Conservation (phyloP, 2,797 vertebrate genomes). For the Propithecus perrieri region DNA sequence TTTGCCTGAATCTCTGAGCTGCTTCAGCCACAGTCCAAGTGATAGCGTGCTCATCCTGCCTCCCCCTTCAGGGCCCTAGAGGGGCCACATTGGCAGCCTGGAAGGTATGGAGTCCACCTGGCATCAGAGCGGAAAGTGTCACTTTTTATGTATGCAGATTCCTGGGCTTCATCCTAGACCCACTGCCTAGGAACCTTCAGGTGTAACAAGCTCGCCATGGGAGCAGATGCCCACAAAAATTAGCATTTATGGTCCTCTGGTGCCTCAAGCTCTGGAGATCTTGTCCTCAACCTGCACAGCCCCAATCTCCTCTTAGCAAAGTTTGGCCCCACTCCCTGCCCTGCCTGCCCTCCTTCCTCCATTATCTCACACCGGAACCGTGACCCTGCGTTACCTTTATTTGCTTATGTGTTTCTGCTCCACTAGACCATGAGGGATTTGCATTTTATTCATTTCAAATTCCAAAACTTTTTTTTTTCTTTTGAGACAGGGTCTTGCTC, state of each 20-base stretch:
- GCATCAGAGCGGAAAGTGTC: background rate
- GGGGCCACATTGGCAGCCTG: background rate
- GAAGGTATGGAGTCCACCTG: background rate
- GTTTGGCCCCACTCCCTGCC: background rate
- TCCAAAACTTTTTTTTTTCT: background rate
- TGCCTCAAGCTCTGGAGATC: background rate
- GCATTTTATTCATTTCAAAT: conserved; percentile 32
- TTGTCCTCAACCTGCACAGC: background rate
- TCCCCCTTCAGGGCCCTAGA: background rate
- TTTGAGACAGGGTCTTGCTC: background rate
- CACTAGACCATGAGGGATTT: background rate
- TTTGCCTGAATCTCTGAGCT: background rate
- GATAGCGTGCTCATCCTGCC: background rate
- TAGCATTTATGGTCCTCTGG: background rate
- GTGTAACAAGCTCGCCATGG: background rate
- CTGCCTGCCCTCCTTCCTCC: no score
- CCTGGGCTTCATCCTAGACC: background rate
- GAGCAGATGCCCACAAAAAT: background rate
- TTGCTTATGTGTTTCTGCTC: conserved; percentile 31
- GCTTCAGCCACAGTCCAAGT: background rate
- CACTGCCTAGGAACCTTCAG: no score
- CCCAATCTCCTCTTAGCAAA: background rate
- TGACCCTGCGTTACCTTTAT: background rate
- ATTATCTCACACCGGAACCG: no score
- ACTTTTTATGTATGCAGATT: background rate